Evolutionary conservation across 2,888 invertebrate genomes (phyloP), one percentile per base, ranked within the genome.

Genomic region (Salticus scenicus): DNA sequence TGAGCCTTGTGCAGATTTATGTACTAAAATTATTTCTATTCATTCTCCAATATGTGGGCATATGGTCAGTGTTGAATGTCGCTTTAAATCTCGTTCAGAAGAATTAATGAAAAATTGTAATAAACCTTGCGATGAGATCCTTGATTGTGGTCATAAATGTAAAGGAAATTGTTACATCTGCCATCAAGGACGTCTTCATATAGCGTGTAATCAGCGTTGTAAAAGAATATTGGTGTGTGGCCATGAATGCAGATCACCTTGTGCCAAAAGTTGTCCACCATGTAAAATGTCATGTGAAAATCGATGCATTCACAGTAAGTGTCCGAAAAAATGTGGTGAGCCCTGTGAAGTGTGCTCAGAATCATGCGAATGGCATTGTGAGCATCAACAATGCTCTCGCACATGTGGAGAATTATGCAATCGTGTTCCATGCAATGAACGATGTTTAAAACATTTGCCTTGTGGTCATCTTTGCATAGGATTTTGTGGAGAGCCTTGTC

Each of bases 401-500:
- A 87, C 89, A 0, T 92, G 92, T 88, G 88, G 89, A 8, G 90
- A 92, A 83, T 89, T 90, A 0, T 92, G 92, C 85, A 89, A 91
- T 67, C 89, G 91, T 31, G 88, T 86, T 5, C 89, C 89, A 0
- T 92, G 92, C 76, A 78, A 90, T 51, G 88, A 89, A 69, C 90
- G 91, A 4, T 91, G 92, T 87, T 71, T 17, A 14, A 89, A 90
- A 86, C 12, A 7, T 5, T 82, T 91, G 1, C 72, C 88, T 47
- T 95, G 95, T 91, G 91, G 92, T 0, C 94, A 95, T 91, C 89
- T 90, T n/a, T 94, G 95, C 91, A 92, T 94, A 89, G 94, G 95
- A 17, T 92, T 94, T 73, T 95, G 95, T 91, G 94, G 94, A n/a
- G 95, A 95, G 90, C 92, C 92, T 12, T 95, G 95, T 90, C 94